These are phyloP conservation scores for Machimus atricapillus DNA, from an alignment of 2,888 invertebrate species.

Conservation along the genomic window DNA sequence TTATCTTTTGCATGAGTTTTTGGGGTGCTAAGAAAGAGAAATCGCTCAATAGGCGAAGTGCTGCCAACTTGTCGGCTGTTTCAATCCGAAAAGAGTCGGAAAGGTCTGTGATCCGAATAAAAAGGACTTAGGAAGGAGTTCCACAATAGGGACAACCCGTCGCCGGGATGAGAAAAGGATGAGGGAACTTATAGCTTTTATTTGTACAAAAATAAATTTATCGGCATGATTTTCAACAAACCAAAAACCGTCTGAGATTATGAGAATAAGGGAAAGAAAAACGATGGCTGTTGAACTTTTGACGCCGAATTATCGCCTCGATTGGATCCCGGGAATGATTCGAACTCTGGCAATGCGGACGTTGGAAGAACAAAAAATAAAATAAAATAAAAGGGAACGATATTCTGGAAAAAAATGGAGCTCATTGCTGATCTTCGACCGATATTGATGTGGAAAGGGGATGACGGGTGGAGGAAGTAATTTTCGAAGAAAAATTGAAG, in stretches of 20 bases:
- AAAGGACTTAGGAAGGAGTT: neutral
- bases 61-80: conserved; percentile 3
- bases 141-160: neutral
- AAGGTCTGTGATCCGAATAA: neutral
- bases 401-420: neutral
- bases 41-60: conserved; percentile 10
- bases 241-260: neutral
- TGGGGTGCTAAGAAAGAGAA: neutral
- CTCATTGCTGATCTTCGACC: neutral
- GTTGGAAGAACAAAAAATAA: neutral
- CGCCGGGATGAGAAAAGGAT: neutral
- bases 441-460: neutral
- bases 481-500: neutral
- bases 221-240: conserved; percentile 2
- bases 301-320: neutral
- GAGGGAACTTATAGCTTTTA: neutral
- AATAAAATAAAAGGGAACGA: neutral
- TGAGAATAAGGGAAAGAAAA: neutral
- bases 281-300: neutral
- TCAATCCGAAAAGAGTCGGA: neutral
- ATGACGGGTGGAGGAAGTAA: neutral
- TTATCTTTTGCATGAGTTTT: neutral
- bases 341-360: neutral
- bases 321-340: neutral
- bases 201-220: conserved; percentile 9